Evolutionary conservation across 2,113 vertebrate species (phyloP).

Genomic region (Madoqua kirkii): DNA sequence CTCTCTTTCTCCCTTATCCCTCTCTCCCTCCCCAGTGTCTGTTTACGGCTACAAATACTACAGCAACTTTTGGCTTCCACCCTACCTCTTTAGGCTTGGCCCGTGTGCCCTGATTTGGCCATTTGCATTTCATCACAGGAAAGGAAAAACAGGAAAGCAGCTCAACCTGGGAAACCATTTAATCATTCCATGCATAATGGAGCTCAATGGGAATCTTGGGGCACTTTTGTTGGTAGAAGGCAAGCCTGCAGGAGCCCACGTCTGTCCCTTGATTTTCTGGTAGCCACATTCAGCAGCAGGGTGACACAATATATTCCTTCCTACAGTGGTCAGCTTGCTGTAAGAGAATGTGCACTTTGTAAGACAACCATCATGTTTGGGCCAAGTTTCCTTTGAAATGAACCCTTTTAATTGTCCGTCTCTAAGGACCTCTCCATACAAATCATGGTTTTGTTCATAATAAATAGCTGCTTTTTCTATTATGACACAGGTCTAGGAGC

Average conservation of each 20-base stretch:
- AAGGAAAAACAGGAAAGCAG: neutral
- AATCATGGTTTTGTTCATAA: neutral
- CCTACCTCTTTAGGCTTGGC: neutral
- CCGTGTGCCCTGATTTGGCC: neutral
- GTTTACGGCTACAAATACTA: neutral
- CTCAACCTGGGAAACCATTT: neutral
- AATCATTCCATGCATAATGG: neutral
- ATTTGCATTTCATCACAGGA: neutral
- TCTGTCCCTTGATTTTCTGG: neutral
- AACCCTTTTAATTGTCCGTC: neutral
- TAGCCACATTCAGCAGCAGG: neutral
- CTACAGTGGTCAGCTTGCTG: neutral
- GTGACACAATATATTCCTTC: neutral
- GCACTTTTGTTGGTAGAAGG: neutral
- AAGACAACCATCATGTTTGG: neutral
- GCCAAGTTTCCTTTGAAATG: neutral
- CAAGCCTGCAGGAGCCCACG: neutral
- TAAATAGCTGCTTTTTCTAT: neutral
- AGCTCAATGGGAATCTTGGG: neutral
- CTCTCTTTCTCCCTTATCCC: no score
- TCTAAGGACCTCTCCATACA: neutral
- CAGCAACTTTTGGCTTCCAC: neutral
- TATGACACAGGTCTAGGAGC: neutral
- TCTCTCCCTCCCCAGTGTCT: rapidly evolving
- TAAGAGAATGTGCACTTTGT: neutral